These are phyloP conservation scores for Prunella fulvescens DNA, from an alignment of 2,113 vertebrate genomes.

Conservation along the genomic window DNA sequence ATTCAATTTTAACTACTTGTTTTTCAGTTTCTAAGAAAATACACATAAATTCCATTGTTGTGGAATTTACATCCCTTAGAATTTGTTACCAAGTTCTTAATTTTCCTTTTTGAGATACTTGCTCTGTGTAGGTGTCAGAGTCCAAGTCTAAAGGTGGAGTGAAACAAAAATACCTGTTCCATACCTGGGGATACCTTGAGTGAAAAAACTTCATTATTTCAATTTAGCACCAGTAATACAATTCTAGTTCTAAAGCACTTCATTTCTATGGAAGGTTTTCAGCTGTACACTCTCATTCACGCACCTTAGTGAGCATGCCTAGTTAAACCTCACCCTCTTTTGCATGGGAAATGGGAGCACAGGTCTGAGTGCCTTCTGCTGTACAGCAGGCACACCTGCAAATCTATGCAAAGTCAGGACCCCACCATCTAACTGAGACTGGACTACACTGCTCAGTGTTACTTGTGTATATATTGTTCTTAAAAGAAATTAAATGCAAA, in stretches of 20 bases:
- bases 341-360: neutral
- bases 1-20: slow-evolving; percentile 23
- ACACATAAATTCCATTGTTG: neutral
- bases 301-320: neutral
- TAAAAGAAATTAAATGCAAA: neutral
- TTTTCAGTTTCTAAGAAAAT: neutral
- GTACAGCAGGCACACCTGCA: neutral
- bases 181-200: neutral
- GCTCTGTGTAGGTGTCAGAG: neutral
- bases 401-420: neutral
- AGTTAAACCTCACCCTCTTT: neutral
- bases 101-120: neutral
- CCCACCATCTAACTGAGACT: neutral
- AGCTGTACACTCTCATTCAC: neutral
- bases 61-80: neutral
- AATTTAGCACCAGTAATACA: neutral
- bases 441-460: neutral
- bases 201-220: neutral
- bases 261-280: neutral
- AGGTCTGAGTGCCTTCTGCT: neutral
- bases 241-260: neutral
- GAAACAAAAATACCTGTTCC: neutral
- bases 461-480: neutral
- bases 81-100: neutral
- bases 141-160: neutral